Evolutionary conservation across 2,113 vertebrate genomes (phyloP).

Genomic region (Rynchops niger): DNA sequence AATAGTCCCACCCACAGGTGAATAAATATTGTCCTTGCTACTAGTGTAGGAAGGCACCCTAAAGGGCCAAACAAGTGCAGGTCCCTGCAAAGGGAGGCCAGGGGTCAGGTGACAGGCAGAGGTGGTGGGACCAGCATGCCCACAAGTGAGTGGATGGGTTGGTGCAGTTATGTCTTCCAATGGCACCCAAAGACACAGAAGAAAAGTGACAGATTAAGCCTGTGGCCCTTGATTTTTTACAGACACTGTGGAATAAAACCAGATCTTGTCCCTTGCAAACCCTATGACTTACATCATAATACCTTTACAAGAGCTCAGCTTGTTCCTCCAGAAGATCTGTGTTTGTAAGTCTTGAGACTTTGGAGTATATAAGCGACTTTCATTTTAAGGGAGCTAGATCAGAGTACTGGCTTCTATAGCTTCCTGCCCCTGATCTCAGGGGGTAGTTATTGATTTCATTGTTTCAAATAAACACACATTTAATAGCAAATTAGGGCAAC

Average conservation of each 20-base stretch:
- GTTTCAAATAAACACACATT: neutral
- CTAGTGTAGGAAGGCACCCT: neutral
- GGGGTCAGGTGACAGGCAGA: no score
- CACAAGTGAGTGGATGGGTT: accelerated
- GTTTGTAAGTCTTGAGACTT: neutral
- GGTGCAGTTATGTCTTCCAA: neutral
- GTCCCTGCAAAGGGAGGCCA: neutral
- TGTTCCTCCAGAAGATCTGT: neutral
- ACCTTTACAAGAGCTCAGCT: neutral
- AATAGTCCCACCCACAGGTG: no score
- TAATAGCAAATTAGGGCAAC: neutral
- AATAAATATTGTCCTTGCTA: neutral
- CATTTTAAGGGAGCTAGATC: neutral
- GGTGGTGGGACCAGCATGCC: neutral
- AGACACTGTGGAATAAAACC: neutral
- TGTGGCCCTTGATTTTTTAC: neutral
- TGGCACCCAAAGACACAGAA: accelerated
- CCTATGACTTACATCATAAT: neutral
- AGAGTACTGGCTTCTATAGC: neutral
- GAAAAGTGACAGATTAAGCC: neutral
- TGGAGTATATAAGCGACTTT: neutral
- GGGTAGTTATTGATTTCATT: neutral
- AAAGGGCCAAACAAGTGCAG: neutral
- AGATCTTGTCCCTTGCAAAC: neutral
- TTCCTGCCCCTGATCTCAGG: neutral